phyloP scores from a whole-genome alignment of 2,888 invertebrate species.

The Helobdella robusta region DNA sequence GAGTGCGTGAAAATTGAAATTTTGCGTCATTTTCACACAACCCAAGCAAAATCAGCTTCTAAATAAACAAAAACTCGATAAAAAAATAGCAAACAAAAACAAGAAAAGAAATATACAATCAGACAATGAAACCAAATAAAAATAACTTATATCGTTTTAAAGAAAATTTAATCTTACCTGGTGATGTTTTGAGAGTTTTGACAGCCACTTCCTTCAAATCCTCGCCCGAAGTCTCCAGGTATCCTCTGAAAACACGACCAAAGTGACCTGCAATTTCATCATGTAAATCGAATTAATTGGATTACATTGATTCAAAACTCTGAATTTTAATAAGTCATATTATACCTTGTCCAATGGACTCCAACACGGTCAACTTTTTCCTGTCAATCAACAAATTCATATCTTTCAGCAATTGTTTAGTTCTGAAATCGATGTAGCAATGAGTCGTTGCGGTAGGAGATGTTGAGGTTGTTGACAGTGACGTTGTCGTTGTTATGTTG shows the following conservation, averaged over 20 bases:
- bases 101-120: no score
- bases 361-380: slow-evolving; percentile 43
- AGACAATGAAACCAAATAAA: no score
- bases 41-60: no score
- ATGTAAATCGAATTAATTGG: no score
- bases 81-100: no score
- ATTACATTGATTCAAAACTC: no score
- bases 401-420: slow-evolving; percentile 37
- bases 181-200: slow-evolving; percentile 42
- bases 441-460: not conserved
- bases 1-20: no score
- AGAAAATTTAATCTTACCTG: slow-evolving; percentile 28
- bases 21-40: no score
- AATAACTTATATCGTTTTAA: not conserved
- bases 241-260: slow-evolving; percentile 46
- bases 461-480: not conserved
- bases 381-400: slow-evolving; percentile 46
- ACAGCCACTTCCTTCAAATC: slow-evolving; percentile 45
- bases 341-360: slow-evolving; percentile 47
- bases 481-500: not conserved
- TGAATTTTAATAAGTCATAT: no score
- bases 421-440: not conserved
- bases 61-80: no score
- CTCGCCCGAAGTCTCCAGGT: slow-evolving; percentile 41
- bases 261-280: slow-evolving; percentile 50